Evolutionary conservation across 2,797 vertebrate species (phyloP), one percentile per base, ranked within the genome.

Genomic region (Myripristis murdjan): DNA sequence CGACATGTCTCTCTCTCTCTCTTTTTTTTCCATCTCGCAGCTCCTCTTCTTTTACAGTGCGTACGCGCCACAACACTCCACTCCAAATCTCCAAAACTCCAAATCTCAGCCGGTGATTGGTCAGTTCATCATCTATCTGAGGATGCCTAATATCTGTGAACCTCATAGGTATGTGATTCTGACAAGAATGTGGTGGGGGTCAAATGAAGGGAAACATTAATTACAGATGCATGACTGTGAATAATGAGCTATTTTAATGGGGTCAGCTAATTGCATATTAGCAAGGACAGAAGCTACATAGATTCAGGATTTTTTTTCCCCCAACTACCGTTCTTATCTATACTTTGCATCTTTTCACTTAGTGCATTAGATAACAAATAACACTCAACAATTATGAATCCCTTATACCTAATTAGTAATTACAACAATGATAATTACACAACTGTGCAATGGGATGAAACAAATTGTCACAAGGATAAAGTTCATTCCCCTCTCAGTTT

Each of bases 381-480:
- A 89, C 83, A 87, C 85, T 80, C 60, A 84, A 81, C 57, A 72
- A 86, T 80, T 69, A 77, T 54, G 65, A 56, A 81, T 85, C 61
- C 64, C 33, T 70, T 84, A 82, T 86, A 85, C 60, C 75, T 88
- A 89, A 91, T 91, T 82, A 87, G 82, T 86, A 88, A 90, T 92
- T 84, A 83, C 69, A 71, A 83, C 65, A 75, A 79, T 82, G 68
- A 83, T 91, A 85, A 92, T 92, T 88, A 89, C 69, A 86, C 26
- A 65, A 85, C 70, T 87, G 87, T 80, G 87, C 84, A 90, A 73
- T 87, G 81, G 81, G 77, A 89, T 86, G 82, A 85, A 91, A 80
- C 73, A 79, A 91, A 90, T 86, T 85, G 70, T 77, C 86, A 76
- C 77, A 81, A 85, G 85, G 87, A 89, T 85, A 77, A 90, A 85